These are phyloP conservation scores for Nerophis ophidion DNA, from an alignment of 2,113 vertebrate species.

Conservation along the genomic window DNA sequence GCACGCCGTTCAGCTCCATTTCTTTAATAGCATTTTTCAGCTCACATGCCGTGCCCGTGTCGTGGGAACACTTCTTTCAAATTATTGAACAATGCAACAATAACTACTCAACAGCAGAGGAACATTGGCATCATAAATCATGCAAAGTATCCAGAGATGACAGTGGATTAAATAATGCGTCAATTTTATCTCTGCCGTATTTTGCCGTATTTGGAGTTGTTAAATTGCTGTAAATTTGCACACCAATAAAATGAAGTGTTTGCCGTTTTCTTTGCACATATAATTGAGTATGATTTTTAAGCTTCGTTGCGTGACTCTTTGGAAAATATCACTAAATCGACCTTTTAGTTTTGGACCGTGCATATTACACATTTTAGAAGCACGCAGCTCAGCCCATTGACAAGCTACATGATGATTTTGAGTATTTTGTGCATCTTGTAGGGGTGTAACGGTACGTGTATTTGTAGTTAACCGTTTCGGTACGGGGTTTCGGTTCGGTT, in stretches of 20 bases:
- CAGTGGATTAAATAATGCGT: slow-evolving; percentile 33
- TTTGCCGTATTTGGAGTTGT: no score
- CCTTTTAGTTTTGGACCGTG: slow-evolving; percentile 23
- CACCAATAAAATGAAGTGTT: not conserved
- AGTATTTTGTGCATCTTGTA: slow-evolving; percentile 33
- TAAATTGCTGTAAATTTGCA: not conserved
- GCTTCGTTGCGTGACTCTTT: slow-evolving; percentile 1
- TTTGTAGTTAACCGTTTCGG: no score
- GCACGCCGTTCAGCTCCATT: slow-evolving; percentile 38
- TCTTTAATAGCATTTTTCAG: slow-evolving; percentile 9
- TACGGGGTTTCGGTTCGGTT: no score
- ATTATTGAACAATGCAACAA: slow-evolving; percentile 40
- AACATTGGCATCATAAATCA: slow-evolving; percentile 30
- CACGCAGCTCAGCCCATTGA: slow-evolving; percentile 25
- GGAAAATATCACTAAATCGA: slow-evolving; percentile 32
- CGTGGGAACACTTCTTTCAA: slow-evolving; percentile 34
- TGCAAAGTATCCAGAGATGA: slow-evolving; percentile 17
- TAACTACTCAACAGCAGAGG: slow-evolving; percentile 33
- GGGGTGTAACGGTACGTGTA: no score
- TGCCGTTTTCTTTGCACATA: no score
- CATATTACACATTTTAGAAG: slow-evolving; percentile 58
- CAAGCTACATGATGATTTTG: slow-evolving; percentile 27
- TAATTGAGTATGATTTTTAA: no score
- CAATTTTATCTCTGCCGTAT: not conserved
- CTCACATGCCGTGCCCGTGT: slow-evolving; percentile 20